These are phyloP conservation scores for Pentamera pediparva DNA, from an alignment of 53 echinoderm and acorn worm genomes.

Conservation along the genomic window DNA sequence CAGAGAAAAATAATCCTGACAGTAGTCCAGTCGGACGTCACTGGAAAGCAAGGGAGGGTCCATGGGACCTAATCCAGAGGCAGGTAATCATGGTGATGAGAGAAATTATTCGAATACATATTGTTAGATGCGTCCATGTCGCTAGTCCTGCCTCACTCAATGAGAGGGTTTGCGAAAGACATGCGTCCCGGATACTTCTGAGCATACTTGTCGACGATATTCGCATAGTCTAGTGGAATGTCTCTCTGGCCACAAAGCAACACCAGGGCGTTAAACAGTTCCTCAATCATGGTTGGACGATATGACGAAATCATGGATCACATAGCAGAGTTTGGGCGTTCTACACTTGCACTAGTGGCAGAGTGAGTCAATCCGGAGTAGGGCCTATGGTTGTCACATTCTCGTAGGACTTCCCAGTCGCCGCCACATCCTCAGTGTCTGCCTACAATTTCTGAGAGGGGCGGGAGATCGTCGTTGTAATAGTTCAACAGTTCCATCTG, in stretches of 20 bases:
- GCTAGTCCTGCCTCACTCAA: no score
- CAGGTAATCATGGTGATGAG: slow-evolving; percentile 1
- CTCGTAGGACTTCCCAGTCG: slow-evolving; percentile 5
- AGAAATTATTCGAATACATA: background rate
- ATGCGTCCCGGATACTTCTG: slow-evolving; percentile 1
- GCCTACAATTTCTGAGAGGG: background rate
- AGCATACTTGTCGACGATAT: slow-evolving; percentile 3
- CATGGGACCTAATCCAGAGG: background rate
- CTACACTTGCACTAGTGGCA: background rate
- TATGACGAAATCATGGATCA: background rate
- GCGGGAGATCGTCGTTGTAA: slow-evolving; percentile 2
- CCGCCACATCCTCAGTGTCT: slow-evolving; percentile 6
- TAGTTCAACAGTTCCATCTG: slow-evolving; percentile 5
- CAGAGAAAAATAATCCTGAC: slow-evolving; percentile 1
- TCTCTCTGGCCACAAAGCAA: background rate
- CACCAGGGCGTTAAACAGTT: background rate
- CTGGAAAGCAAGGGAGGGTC: background rate
- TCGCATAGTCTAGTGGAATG: background rate
- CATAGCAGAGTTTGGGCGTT: background rate
- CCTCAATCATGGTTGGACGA: background rate
- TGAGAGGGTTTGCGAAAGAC: no score
- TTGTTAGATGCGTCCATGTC: background rate
- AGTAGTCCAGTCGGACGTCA: background rate
- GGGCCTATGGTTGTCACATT: slow-evolving; percentile 7
- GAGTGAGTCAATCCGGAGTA: background rate